Percentiles rank a stretch among this genome's conserved stretches.
phyloP scores from a whole-genome alignment of 1,140 invertebrate species.

The Chlorops oryzae region DNA sequence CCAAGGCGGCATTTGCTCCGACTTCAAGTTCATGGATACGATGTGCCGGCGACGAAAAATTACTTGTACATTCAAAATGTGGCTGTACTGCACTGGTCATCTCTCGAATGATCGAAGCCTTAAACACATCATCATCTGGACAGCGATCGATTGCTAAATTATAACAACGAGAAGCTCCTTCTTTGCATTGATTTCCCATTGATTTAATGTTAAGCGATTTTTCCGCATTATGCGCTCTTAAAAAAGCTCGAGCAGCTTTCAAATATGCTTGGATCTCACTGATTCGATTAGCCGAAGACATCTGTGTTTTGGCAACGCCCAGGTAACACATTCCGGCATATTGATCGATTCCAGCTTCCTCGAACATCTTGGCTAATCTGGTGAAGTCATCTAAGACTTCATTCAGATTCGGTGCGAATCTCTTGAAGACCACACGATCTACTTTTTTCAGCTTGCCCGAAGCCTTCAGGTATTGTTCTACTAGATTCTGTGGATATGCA shows the following conservation, averaged over 20 bases:
- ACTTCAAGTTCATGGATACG: constrained; percentile 37
- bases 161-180: constrained; percentile 41
- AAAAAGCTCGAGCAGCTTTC: constrained; percentile 33
- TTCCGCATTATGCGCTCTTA: constrained; percentile 26
- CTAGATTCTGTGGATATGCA: constrained; percentile 32
- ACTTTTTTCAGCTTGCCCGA: constrained; percentile 44
- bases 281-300: constrained; percentile 25
- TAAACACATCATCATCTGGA: constrained; percentile 33
- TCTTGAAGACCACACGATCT: constrained; percentile 44
- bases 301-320: constrained; percentile 41
- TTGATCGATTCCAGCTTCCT: constrained; percentile 37
- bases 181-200: constrained; percentile 24
- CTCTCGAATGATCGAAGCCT: constrained; percentile 41
- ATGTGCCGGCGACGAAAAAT: constrained; percentile 40
- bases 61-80: constrained; percentile 34
- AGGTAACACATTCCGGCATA: constrained; percentile 45
- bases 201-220: constrained; percentile 24
- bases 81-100: constrained; percentile 23
- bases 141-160: constrained; percentile 31
- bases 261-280: constrained; percentile 37
- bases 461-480: constrained; percentile 39
- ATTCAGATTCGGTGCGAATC: constrained; percentile 38
- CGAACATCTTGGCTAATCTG: constrained; percentile 36
- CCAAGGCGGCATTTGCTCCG: constrained; percentile 25
- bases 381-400: constrained; percentile 42